Conservation (phyloP, 2,888 invertebrate species). For the Heliconius sara region DNA sequence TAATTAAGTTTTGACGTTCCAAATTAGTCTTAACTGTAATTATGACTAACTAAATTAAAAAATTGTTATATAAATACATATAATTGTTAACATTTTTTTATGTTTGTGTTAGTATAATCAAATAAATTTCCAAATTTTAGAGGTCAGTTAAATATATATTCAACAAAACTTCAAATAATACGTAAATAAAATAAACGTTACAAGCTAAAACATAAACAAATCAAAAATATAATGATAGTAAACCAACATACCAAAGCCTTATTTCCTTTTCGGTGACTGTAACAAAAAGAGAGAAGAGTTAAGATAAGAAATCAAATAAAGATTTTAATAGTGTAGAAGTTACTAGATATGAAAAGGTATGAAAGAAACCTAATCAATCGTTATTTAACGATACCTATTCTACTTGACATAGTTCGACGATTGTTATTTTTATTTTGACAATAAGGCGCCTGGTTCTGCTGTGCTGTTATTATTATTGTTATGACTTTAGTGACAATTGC, state of each 20-base stretch:
- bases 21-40: background rate
- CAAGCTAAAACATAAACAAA: background rate
- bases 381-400: too few relatives aligned
- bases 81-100: background rate
- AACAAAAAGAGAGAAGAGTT: conserved; percentile 74
- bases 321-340: too few relatives aligned
- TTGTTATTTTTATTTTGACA: too few relatives aligned
- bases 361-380: too few relatives aligned
- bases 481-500: too few relatives aligned
- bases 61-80: background rate
- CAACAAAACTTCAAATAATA: background rate
- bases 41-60: background rate
- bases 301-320: conserved; percentile 1
- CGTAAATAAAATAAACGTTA: background rate
- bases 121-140: background rate
- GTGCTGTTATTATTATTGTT: too few relatives aligned
- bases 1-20: background rate
- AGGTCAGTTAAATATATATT: background rate
- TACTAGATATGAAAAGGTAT: too few relatives aligned
- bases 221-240: conserved; percentile 8
- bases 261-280: conserved; percentile 95
- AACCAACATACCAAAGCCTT: conserved; percentile 88
- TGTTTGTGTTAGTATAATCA: background rate
- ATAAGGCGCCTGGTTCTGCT: too few relatives aligned
- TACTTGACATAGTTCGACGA: too few relatives aligned